Evolutionary conservation across 2,888 invertebrate genomes (phyloP).

Genomic region (Temnothorax ravouxi): DNA sequence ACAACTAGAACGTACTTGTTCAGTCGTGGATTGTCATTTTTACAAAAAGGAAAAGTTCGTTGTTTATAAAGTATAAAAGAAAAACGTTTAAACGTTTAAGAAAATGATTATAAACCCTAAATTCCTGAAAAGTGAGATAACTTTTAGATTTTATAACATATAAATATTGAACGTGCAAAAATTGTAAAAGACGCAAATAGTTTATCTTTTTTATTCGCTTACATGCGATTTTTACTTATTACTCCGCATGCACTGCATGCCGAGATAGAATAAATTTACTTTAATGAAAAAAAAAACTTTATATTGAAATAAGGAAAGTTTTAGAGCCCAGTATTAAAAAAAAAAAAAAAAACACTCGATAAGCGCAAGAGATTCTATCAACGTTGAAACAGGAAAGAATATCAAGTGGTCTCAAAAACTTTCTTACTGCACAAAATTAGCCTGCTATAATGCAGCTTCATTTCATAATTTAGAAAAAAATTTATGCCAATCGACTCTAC

Average conservation of each 20-base stretch:
- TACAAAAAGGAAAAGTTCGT: slow-evolving; percentile 19
- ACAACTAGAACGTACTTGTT: slow-evolving; percentile 14
- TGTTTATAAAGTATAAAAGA: slow-evolving; percentile 7
- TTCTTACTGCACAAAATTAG: slow-evolving; percentile 22
- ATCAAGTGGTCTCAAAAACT: slow-evolving; percentile 9
- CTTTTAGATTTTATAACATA: neutral
- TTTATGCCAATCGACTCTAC: neutral
- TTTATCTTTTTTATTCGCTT: neutral
- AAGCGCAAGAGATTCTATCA: slow-evolving; percentile 9
- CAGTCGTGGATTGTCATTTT: slow-evolving; percentile 14
- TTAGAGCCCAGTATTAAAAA: slow-evolving; percentile 11
- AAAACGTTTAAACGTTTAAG: slow-evolving; percentile 15
- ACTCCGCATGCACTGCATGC: slow-evolving; percentile 41
- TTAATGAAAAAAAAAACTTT: slow-evolving; percentile 20
- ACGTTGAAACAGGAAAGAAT: neutral
- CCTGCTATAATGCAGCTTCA: slow-evolving; percentile 24
- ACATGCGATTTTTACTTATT: slow-evolving; percentile 31
- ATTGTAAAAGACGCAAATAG: neutral
- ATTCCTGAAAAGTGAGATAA: slow-evolving; percentile 11
- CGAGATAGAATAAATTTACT: slow-evolving; percentile 25
- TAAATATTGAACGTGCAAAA: slow-evolving; percentile 23
- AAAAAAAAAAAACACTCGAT: neutral
- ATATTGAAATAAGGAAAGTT: slow-evolving; percentile 9
- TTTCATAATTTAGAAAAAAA: neutral
- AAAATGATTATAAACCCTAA: slow-evolving; percentile 2